Percentiles rank a stretch among this genome's conserved stretches.
These are phyloP conservation scores for Eutolmus rufibarbis DNA, from an alignment of 2,888 invertebrate genomes.

Conservation along the genomic window DNA sequence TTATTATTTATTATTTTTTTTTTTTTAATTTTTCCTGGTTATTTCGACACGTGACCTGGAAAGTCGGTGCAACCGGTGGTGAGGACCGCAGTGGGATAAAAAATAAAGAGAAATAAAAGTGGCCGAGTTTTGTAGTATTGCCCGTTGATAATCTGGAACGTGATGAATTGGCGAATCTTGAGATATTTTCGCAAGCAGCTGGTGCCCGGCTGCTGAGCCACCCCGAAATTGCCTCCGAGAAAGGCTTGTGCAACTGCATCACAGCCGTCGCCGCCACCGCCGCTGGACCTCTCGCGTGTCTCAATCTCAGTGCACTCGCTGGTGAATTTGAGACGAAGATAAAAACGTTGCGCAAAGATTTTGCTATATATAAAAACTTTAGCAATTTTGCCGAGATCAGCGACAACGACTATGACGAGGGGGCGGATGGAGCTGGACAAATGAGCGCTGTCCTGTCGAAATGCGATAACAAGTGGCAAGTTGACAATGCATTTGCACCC, in stretches of 20 bases:
- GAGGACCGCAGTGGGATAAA: neutral
- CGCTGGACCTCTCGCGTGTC: neutral
- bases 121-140: neutral
- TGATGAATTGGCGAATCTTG: slow-evolving; percentile 31
- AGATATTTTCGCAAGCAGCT: slow-evolving; percentile 1
- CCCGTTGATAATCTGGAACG: slow-evolving; percentile 19
- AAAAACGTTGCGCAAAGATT: slow-evolving; percentile 2
- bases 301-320: neutral
- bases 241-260: slow-evolving; percentile 1
- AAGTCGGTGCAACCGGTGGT: neutral
- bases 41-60: neutral
- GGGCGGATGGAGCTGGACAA: neutral
- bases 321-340: slow-evolving; percentile 7
- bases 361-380: neutral
- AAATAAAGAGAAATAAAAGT: neutral
- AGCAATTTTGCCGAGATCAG: neutral
- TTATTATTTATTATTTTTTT: too few relatives aligned
- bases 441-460: neutral
- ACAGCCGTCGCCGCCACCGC: neutral
- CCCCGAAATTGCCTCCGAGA: neutral
- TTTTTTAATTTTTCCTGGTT: neutral
- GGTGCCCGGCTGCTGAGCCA: neutral
- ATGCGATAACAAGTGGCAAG: neutral
- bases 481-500: neutral
- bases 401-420: neutral